phyloP scores from a whole-genome alignment of 2,888 invertebrate species.

The Elaeidobius kamerunicus region DNA sequence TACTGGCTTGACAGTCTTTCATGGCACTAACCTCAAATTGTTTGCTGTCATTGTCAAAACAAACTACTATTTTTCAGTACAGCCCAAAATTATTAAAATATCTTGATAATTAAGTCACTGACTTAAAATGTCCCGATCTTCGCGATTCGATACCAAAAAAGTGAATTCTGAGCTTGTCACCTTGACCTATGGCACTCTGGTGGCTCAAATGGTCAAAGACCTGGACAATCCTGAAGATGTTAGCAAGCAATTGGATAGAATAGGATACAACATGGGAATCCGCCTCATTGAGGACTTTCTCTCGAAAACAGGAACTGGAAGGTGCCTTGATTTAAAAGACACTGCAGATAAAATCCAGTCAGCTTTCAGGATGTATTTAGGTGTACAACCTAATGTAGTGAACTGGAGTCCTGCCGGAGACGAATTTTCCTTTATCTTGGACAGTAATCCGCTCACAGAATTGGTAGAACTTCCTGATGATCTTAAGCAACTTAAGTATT shows the following conservation, averaged over 20 bases:
- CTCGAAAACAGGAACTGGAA: slow-evolving; percentile 82
- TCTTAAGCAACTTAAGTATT: slow-evolving; percentile 81
- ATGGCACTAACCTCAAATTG: too few species aligned
- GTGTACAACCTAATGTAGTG: slow-evolving; percentile 87
- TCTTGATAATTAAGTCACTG: too few species aligned
- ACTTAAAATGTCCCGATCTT: slow-evolving; percentile 63
- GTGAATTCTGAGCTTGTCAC: slow-evolving; percentile 95
- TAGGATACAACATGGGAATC: slow-evolving; percentile 98
- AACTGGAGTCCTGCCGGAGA: slow-evolving; percentile 94
- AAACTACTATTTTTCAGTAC: too few species aligned
- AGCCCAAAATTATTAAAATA: too few species aligned
- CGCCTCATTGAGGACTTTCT: slow-evolving; percentile 96
- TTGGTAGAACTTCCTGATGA: slow-evolving; percentile 94
- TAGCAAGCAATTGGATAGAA: slow-evolving; percentile 91
- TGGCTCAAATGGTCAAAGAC: slow-evolving; percentile 95
- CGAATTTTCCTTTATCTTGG: slow-evolving; percentile 94
- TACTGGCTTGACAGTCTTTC: too few species aligned
- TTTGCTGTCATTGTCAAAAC: too few species aligned
- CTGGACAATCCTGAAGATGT: slow-evolving; percentile 96
- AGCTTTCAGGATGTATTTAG: slow-evolving; percentile 79
- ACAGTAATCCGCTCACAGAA: slow-evolving; percentile 93
- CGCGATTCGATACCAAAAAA: slow-evolving; percentile 73
- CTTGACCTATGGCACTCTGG: slow-evolving; percentile 95
- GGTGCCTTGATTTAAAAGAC: slow-evolving; percentile 94
- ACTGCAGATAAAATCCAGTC: slow-evolving; percentile 94